phyloP scores from a whole-genome alignment of 2,113 vertebrate genomes.

The Microcebus lehilahytsara region DNA sequence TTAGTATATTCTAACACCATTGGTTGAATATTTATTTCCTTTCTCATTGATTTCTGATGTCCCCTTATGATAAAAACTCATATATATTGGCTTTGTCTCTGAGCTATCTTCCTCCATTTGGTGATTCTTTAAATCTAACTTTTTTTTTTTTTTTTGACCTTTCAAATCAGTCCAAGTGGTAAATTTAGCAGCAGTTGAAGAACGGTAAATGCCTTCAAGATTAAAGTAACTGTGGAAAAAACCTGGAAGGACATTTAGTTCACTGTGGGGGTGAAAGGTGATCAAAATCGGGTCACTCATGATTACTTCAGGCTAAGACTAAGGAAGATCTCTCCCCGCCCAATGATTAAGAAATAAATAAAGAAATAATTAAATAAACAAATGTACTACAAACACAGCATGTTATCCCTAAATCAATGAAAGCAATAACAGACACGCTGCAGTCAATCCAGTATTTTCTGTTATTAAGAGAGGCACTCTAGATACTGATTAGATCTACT shows the following conservation, averaged over 20 bases:
- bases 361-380: constrained; percentile 23
- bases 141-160: neutral
- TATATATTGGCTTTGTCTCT: neutral
- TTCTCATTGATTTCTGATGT: constrained; percentile 33
- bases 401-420: constrained; percentile 16
- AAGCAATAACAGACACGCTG: neutral
- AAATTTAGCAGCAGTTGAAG: neutral
- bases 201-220: constrained; percentile 1
- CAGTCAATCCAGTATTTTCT: neutral
- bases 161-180: constrained; percentile 45
- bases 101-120: neutral
- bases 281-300: neutral
- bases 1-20: neutral
- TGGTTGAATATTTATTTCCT: constrained; percentile 31
- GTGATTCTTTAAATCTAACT: constrained; percentile 21
- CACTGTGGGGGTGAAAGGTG: neutral
- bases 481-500: neutral
- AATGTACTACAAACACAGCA: neutral
- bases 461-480: neutral
- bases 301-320: neutral
- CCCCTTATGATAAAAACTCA: constrained; percentile 6
- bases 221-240: neutral
- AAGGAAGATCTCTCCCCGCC: neutral
- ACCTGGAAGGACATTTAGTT: constrained; percentile 4
- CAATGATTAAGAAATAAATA: neutral